Percentiles rank a stretch among this genome's conserved stretches.
Conservation (phyloP, 1,140 invertebrate species). For the Papilio polytes region DNA sequence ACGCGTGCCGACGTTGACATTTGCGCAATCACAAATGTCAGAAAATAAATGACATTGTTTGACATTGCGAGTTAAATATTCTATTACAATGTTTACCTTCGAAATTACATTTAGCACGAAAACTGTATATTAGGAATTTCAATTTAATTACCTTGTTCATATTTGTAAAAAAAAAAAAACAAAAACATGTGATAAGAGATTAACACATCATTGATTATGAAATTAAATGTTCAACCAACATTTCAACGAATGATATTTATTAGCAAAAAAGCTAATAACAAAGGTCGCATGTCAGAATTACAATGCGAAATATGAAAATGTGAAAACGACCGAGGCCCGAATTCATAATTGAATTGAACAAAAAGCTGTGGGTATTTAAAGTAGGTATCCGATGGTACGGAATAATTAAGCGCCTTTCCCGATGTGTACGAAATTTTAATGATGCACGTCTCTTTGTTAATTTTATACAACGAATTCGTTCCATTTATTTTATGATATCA, state of each 20-base stretch:
- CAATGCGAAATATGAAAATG: conserved; percentile 26
- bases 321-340: conserved; percentile 16
- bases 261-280: background rate
- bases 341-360: conserved; percentile 33
- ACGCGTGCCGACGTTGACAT: background rate
- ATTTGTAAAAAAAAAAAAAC: too few species aligned
- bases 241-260: background rate
- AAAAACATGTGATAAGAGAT: background rate
- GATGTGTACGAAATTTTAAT: conserved; percentile 34
- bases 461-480: conserved; percentile 4
- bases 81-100: background rate
- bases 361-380: conserved; percentile 35
- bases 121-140: background rate
- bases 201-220: background rate
- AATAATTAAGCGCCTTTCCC: conserved; percentile 35
- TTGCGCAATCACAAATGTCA: background rate
- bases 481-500: background rate
- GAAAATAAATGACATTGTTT: background rate
- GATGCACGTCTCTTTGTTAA: conserved; percentile 31
- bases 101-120: background rate
- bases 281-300: conserved; percentile 21
- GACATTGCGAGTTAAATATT: conserved; percentile 2
- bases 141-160: background rate
- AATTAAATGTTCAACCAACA: background rate
- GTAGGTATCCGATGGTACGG: conserved; percentile 33